Evolutionary conservation across 2,888 invertebrate species (phyloP).

Genomic region (Holacanthella duospinosa): DNA sequence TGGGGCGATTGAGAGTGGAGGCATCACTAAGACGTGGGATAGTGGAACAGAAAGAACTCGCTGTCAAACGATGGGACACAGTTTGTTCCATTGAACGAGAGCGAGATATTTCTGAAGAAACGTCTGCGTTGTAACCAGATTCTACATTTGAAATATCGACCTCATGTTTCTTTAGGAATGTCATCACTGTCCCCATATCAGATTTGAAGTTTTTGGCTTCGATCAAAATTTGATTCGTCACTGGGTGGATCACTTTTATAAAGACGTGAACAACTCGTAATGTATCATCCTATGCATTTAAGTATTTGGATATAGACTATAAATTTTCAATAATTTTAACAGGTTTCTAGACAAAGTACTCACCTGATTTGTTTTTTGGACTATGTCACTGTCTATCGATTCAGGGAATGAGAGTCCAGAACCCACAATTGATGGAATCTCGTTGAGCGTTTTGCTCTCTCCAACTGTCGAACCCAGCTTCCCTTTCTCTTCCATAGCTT

Average conservation of each 20-base stretch:
- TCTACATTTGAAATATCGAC: background rate
- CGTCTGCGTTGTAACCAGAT: background rate
- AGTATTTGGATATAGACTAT: background rate
- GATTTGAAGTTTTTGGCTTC: conserved; percentile 2
- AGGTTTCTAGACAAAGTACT: no score
- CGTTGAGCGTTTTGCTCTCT: no score
- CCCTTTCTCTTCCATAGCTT: background rate
- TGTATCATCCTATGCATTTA: no score
- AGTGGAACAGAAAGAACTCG: background rate
- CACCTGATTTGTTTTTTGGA: background rate
- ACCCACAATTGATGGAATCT: no score
- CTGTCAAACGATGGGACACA: background rate
- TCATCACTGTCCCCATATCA: background rate
- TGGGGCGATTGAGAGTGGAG: conserved; percentile 4
- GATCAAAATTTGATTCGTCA: background rate
- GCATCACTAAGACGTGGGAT: conserved; percentile 1
- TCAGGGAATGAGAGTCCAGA: no score
- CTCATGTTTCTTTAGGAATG: background rate
- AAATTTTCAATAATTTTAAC: background rate
- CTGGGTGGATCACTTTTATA: background rate
- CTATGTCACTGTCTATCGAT: background rate
- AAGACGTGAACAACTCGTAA: background rate
- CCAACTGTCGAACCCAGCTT: no score
- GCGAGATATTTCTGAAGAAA: background rate
- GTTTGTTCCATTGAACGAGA: background rate